phyloP scores from a whole-genome alignment of 2,888 invertebrate genomes.

The Apodemia mormo region DNA sequence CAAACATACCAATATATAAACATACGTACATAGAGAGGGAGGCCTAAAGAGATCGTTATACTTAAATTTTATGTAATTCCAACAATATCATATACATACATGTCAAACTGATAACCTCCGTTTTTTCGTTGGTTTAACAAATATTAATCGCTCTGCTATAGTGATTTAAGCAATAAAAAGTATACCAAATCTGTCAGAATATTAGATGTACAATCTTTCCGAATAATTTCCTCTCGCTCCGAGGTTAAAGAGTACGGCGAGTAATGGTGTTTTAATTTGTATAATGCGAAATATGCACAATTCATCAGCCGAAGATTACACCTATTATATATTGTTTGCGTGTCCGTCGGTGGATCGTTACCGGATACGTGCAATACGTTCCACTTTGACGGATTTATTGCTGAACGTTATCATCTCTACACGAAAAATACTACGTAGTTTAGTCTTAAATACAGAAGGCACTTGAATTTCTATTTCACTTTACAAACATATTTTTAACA shows the following conservation, averaged over 20 bases:
- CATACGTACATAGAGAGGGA: too few species aligned
- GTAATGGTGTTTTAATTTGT: conserved; percentile 11
- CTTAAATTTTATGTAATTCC: too few species aligned
- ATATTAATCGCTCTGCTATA: too few species aligned
- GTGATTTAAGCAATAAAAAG: neutral
- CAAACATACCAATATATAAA: too few species aligned
- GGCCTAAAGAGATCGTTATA: too few species aligned
- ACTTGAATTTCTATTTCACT: neutral
- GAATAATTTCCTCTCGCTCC: conserved; percentile 9
- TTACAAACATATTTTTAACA: too few species aligned
- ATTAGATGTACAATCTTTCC: neutral
- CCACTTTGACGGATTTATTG: conserved; percentile 7
- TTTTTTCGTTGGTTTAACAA: too few species aligned
- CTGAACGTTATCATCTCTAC: conserved; percentile 1
- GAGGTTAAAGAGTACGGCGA: conserved; percentile 2
- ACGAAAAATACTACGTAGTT: neutral
- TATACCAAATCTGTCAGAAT: neutral
- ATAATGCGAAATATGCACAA: conserved; percentile 15
- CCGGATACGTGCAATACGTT: conserved; percentile 13
- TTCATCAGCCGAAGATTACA: conserved; percentile 7
- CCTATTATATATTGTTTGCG: conserved; percentile 13
- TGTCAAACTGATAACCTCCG: too few species aligned
- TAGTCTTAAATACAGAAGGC: neutral
- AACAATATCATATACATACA: too few species aligned
- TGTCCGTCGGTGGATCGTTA: conserved; percentile 4